Conservation (phyloP, 2,113 vertebrate species). For the Corythaixoides concolor region DNA sequence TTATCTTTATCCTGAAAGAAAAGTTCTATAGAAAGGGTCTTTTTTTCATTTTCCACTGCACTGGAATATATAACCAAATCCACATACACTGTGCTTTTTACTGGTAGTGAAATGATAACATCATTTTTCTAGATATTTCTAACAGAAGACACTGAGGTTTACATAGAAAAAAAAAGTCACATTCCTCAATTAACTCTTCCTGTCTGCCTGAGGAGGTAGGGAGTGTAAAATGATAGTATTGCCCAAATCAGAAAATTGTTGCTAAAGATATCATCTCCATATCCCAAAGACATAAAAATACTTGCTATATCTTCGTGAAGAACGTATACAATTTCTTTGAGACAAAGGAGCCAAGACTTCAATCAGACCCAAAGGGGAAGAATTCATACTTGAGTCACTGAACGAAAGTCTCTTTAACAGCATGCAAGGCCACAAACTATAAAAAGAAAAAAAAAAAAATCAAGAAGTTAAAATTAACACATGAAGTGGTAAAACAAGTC, state of each 20-base stretch:
- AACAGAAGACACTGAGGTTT: background rate
- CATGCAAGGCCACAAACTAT: background rate
- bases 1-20: background rate
- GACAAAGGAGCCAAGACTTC: background rate
- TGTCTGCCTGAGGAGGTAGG: background rate
- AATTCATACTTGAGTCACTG: background rate
- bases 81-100: background rate
- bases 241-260: background rate
- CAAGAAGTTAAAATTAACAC: background rate
- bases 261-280: background rate
- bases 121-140: background rate
- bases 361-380: background rate
- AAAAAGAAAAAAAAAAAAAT: background rate
- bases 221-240: background rate
- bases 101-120: background rate
- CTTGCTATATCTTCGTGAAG: background rate
- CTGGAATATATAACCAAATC: background rate
- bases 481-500: background rate
- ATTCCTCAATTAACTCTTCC: background rate
- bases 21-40: background rate
- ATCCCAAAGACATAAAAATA: background rate
- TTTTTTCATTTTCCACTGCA: background rate
- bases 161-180: background rate
- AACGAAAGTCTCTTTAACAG: background rate
- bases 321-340: background rate